Base-by-base conservation (phyloP, 2,888 invertebrate species). In the Chalcis sispes region DNA sequence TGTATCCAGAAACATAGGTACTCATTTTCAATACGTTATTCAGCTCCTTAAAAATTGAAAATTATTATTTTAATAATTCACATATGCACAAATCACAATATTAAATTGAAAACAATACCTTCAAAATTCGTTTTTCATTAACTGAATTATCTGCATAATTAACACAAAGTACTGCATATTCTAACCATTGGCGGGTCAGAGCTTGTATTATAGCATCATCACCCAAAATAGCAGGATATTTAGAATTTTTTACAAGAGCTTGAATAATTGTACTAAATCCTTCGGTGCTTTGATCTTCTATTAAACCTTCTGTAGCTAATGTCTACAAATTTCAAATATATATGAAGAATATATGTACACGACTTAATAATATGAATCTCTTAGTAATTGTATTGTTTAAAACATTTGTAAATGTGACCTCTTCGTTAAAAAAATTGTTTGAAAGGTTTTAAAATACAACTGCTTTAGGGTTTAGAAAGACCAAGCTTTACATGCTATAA, bases 181-280 rank as follows among this genome's bases (percentile, higher is more conserved):
- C 94, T 40, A 94, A 86, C 94, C 94, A 94, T 81, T 94, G 94
- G 36, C 81, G 79, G 0, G 82, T 83, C 18, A 87, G 36, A 69
- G 88, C 86, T 77, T 80, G 82, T 1, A 80, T 82, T 13, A 86
- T 79, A 40, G 82, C 82, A 75, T 87, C 82, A 23, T 78, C 81
- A 10, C 85, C 87, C 48, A 87, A 78, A 64, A 84, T 80, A 61
- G 82, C 79, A 1, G 82, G 78, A 66, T 72, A 78, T 72, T 84
- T 83, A 4, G 88, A 87, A 67, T 77, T 80, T 36, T 76, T 82
- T 0, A 81, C 80, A 2, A 88, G 80, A 25, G 81, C 82, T 78
- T 86, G 85, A 64, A 89, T 79, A 71, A 88, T 85, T 27, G 87
- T 85, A 70, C 84, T 81, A 54, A 88, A 88, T 25, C 87, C 87